Percentiles rank a stretch among this genome's conserved stretches.
phyloP scores from a whole-genome alignment of 1,140 invertebrate species.

The Atopsyche davidsoni region DNA sequence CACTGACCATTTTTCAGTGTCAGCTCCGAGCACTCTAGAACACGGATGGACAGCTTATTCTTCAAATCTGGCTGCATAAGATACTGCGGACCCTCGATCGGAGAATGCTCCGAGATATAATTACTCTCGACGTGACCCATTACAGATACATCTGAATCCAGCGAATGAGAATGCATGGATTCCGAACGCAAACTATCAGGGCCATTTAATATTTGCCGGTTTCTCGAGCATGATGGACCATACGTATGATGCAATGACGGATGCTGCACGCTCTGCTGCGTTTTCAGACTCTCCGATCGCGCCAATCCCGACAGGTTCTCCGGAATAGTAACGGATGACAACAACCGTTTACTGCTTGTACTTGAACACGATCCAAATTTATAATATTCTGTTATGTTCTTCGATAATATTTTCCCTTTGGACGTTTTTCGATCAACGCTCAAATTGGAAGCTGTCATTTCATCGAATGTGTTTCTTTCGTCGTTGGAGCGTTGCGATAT shows the following conservation, averaged over 20 bases:
- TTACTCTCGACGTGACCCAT: slow-evolving; percentile 36
- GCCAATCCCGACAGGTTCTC: slow-evolving; percentile 13
- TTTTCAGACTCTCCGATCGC: slow-evolving; percentile 22
- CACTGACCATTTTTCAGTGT: slow-evolving; percentile 84
- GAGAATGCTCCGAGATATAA: not conserved
- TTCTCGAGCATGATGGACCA: slow-evolving; percentile 15
- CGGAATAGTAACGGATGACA: not conserved
- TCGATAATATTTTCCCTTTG: slow-evolving; percentile 14
- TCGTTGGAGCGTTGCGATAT: slow-evolving; percentile 42
- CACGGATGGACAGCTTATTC: slow-evolving; percentile 50
- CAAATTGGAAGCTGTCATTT: slow-evolving; percentile 10
- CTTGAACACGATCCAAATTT: slow-evolving; percentile 46
- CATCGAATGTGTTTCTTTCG: slow-evolving; percentile 5
- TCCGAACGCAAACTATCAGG: not conserved
- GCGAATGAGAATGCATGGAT: not conserved
- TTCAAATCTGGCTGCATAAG: slow-evolving; percentile 9
- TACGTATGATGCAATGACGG: slow-evolving; percentile 13
- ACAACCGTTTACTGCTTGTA: slow-evolving; percentile 43
- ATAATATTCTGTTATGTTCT: slow-evolving; percentile 36
- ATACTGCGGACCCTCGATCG: not conserved
- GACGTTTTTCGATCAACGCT: slow-evolving; percentile 18
- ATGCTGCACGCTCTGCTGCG: not conserved
- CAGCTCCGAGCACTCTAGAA: slow-evolving; percentile 81
- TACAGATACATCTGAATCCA: slow-evolving; percentile 6
- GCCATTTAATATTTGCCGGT: not conserved